Evolutionary conservation across 2,113 vertebrate species (phyloP), one percentile per base, ranked within the genome.

Genomic region (Fregata magnificens): DNA sequence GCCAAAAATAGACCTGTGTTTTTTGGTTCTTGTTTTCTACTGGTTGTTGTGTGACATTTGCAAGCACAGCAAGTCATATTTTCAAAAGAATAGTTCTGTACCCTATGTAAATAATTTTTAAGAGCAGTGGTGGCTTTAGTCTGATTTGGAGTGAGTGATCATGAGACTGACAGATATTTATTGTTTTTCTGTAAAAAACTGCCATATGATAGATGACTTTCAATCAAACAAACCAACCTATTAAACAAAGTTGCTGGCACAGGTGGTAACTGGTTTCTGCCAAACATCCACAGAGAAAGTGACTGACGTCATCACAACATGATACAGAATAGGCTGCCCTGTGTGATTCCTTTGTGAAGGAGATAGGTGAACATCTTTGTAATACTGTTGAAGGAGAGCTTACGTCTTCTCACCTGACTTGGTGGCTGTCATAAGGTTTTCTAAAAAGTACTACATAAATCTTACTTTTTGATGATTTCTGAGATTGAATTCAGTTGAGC

Each of bases 401-500:
- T 94, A 32, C 3, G 22, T 87, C 81, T 86, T 69, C 28, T 92
- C 86, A 94, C 50, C 40, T 96, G 77, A 62, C 88, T 36, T 83
- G 53, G 47, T 76, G 56, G 61, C 66, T 13, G 13, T 95, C 62
- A 70, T 66, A 63, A 93, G 79, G 53, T 73, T 90, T 97, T 94
- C 95, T 80, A 89, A 96, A 94, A 94, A 83, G 55, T 81, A 49
- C 52, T 86, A 82, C 72, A 86, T 95, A 96, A 94, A 95, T 97
- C 82, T 91, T 97, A 87, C 79, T 90, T 95, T 92, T 61, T 96
- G 71, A 95, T 97, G 66, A 97, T 95, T 97, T 97, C 81, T 94
- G 78, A 96, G 94, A 96, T 92, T 92, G 90, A 97, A 96, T 96
- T 97, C 73, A 50, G 59, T 86, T 93, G 91, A 94, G 24, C 50